Base-by-base conservation (phyloP, 1,140 invertebrate species). In the Penaeus indicus region DNA sequence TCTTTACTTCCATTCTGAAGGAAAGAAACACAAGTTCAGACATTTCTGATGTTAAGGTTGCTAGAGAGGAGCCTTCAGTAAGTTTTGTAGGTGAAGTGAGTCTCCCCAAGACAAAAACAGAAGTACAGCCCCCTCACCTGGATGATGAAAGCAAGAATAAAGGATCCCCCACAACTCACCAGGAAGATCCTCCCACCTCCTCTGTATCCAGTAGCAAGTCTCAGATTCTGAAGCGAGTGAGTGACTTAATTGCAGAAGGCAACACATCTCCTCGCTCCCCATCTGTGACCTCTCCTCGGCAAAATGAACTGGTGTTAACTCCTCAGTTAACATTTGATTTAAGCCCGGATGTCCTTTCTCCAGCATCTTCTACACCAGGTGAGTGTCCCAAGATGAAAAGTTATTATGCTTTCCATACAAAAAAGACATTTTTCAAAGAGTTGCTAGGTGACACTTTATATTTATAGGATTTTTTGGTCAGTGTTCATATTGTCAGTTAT, bases 301-400 rank as follows among this genome's bases (percentile, higher is more conserved):
- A 80, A 77, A 32, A 13, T 32, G 80, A 83, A 25, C 32, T 84
- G 16, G 32, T 64, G 54, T 32, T 89, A 25, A 80, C 60, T 18
- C 88, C 82, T 42, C 88, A 85, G 22, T 19, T 84, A 22, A 89
- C 88, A 19, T 69, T 85, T 85, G 77, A 89, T 27, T 27, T 85
- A 7, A 89, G 83, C 62, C 83, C 88, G 10, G 83, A 85, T 27
- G 47, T 4, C n/a, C 82, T 25, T 21, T 84, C 81, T 22, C 81
- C 87, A n/a, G 67, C 54, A 10, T 64, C 86, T 84, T 81, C 69
- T 38, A 62, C 69, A 22, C 38, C 67, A 77, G 81, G 87, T 88
- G 8, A 88, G 81, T 64, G 63, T 5, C 16, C 47, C 22, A 54
- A 54, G 54, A 54, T 54, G 54, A 54, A 54, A 54, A 11, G 16